These are phyloP conservation scores for Alloscopus bannaensis DNA, from an alignment of 2,888 invertebrate species.

Conservation along the genomic window DNA sequence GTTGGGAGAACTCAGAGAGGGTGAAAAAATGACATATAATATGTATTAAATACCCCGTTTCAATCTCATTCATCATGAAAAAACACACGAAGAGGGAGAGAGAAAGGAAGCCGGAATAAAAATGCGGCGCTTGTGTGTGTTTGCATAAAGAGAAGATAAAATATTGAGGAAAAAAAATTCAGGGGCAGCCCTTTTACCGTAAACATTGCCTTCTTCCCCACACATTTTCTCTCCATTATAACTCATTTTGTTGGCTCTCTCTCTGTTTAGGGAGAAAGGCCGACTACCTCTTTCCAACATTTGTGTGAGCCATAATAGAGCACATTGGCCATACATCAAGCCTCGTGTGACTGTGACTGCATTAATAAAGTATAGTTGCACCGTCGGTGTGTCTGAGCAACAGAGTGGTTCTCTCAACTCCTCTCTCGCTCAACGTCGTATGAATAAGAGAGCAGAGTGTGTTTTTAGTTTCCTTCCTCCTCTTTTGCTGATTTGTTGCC, in stretches of 20 bases:
- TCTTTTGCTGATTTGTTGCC: slow-evolving; percentile 73
- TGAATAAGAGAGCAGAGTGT: too few relatives aligned
- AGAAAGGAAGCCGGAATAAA: slow-evolving; percentile 33
- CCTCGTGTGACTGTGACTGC: background rate
- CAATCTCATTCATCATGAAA: background rate
- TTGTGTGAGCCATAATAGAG: background rate
- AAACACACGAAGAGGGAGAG: slow-evolving; percentile 2
- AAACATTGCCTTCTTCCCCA: slow-evolving; percentile 13
- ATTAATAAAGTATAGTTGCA: background rate
- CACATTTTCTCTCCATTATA: background rate
- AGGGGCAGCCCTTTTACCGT: slow-evolving; percentile 51
- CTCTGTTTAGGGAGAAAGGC: slow-evolving; percentile 49
- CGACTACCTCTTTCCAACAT: background rate
- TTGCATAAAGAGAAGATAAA: background rate
- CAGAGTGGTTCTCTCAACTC: too few relatives aligned
- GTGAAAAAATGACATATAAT: background rate
- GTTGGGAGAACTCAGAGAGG: background rate
- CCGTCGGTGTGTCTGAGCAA: background rate
- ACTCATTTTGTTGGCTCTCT: slow-evolving; percentile 41
- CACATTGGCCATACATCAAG: background rate
- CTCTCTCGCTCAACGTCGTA: too few relatives aligned
- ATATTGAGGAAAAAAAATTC: slow-evolving; percentile 23
- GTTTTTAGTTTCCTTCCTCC: slow-evolving; percentile 59
- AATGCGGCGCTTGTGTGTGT: slow-evolving; percentile 17
- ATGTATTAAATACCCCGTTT: slow-evolving; percentile 6